Percentiles rank a stretch among this genome's conserved stretches.
Conservation (phyloP, 2,797 vertebrate genomes). For the Antrozous pallidus region DNA sequence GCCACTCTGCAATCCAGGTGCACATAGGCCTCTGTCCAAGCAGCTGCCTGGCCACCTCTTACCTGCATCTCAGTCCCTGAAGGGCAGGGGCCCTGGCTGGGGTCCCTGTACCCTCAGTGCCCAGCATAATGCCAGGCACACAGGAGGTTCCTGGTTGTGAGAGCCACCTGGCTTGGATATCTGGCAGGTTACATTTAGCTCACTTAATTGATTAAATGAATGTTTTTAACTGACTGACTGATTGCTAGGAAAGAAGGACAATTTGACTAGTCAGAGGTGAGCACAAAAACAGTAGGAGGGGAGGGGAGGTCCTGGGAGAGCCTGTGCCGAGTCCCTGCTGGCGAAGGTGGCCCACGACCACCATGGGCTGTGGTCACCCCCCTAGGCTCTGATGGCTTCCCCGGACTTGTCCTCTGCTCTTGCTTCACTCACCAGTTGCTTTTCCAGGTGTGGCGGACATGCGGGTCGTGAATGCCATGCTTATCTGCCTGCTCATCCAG, state of each 20-base stretch:
- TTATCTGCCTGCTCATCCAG: constrained; percentile 98
- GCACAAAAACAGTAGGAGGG: too few species aligned
- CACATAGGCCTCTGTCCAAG: neutral
- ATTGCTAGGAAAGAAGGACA: neutral
- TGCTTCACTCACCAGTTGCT: constrained; percentile 94
- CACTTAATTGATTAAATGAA: neutral
- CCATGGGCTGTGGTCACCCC: fast-evolving
- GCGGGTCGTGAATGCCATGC: constrained; percentile 95
- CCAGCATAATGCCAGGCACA: neutral
- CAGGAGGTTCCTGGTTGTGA: neutral
- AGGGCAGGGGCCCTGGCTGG: too few species aligned
- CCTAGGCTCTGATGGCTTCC: neutral
- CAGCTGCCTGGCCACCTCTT: too few species aligned
- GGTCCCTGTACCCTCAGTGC: neutral
- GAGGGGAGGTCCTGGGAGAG: fast-evolving
- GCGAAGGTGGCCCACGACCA: fast-evolving
- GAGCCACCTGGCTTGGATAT: neutral
- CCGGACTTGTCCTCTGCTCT: fast-evolving
- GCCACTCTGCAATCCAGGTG: neutral
- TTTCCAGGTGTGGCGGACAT: constrained; percentile 98
- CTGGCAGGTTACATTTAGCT: neutral
- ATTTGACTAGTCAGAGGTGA: neutral
- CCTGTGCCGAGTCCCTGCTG: fast-evolving
- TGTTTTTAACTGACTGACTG: neutral
- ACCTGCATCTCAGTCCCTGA: fast-evolving